Evolutionary conservation across 2,113 vertebrate species (phyloP).

Genomic region (Nicator chloris): DNA sequence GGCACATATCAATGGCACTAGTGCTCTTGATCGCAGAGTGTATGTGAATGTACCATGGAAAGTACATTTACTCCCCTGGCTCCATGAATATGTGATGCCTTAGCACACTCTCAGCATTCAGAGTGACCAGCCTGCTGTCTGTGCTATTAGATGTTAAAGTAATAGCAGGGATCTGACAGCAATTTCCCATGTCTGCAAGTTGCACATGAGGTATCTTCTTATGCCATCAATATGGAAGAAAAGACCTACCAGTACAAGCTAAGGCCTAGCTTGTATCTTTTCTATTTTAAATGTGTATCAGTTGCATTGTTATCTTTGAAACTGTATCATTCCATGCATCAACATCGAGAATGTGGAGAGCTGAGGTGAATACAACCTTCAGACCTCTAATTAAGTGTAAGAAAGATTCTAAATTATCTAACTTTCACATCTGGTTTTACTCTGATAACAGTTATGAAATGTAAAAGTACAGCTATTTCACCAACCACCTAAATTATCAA

Average conservation of each 20-base stretch:
- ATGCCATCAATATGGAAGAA: not conserved
- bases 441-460: not conserved
- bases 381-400: not conserved
- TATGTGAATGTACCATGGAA: not conserved
- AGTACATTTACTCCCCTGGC: not conserved
- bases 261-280: not conserved
- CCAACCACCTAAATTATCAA: not conserved
- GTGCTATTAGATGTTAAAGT: not conserved
- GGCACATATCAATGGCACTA: not conserved
- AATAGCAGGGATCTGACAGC: not conserved
- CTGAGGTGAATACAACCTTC: not conserved
- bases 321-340: not conserved
- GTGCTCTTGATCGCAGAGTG: not conserved
- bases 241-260: not conserved
- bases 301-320: not conserved
- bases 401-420: not conserved
- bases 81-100: fast-evolving
- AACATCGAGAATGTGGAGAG: not conserved
- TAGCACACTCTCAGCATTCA: not conserved
- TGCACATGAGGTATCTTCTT: not conserved
- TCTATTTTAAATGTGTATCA: not conserved
- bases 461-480: not conserved
- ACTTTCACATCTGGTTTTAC: not conserved
- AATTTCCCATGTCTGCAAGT: not conserved
- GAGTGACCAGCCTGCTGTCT: not conserved